Percentiles rank a stretch among this genome's conserved stretches.
Evolutionary conservation across 2,113 vertebrate species (phyloP).

Genomic region (Paralichthys olivaceus): DNA sequence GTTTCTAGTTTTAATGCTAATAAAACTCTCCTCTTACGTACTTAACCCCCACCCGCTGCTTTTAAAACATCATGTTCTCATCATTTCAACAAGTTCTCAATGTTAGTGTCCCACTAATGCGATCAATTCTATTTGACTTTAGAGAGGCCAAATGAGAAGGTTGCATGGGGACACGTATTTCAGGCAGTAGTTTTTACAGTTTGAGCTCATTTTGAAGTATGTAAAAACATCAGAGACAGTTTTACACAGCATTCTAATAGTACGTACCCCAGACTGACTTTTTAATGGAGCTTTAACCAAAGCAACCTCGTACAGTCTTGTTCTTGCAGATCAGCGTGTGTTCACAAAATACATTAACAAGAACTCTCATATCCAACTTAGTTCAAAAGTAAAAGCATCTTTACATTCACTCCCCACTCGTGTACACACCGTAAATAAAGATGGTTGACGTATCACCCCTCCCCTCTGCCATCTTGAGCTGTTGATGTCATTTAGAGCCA

Average conservation of each 20-base stretch:
- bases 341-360: neutral
- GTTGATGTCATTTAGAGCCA: too few species aligned
- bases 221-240: too few species aligned
- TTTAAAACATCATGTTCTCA: neutral
- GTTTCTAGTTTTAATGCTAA: neutral
- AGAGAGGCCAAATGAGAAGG: neutral
- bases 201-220: conserved; percentile 1
- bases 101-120: neutral
- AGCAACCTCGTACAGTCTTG: too few species aligned
- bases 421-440: too few species aligned
- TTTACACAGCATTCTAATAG: too few species aligned
- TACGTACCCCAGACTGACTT: too few species aligned
- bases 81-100: neutral
- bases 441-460: too few species aligned
- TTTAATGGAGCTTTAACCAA: too few species aligned
- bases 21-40: neutral
- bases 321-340: neutral
- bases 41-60: neutral
- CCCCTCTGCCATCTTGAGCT: too few species aligned
- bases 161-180: too few species aligned
- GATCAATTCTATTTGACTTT: neutral
- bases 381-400: neutral
- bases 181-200: neutral
- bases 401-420: too few species aligned
- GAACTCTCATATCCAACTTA: neutral